Conservation (phyloP, 2,888 invertebrate species). For the Plusia festucae region DNA sequence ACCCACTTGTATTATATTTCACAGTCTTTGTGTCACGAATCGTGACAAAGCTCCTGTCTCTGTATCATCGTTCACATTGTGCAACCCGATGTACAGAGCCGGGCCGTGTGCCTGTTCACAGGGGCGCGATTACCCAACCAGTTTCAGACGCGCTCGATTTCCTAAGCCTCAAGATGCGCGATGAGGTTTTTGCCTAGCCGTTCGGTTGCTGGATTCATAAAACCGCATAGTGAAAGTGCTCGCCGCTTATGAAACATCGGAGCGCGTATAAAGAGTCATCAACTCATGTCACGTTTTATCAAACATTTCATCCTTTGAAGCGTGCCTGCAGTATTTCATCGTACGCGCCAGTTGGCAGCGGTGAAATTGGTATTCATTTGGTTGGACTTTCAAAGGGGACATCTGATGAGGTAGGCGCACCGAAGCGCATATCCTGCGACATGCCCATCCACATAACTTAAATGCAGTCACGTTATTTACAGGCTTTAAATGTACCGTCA, state of each 20-base stretch:
- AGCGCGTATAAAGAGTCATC: slow-evolving; percentile 52
- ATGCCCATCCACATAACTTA: slow-evolving; percentile 69
- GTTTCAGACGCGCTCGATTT: slow-evolving; percentile 76
- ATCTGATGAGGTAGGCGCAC: slow-evolving; percentile 77
- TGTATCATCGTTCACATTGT: slow-evolving; percentile 76
- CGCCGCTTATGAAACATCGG: slow-evolving; percentile 69
- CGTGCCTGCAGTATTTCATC: slow-evolving; percentile 66
- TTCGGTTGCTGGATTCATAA: slow-evolving; percentile 68
- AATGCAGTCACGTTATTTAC: slow-evolving; percentile 67
- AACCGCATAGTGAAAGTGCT: slow-evolving; percentile 76
- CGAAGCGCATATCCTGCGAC: slow-evolving; percentile 84
- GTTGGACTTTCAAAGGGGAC: slow-evolving; percentile 81
- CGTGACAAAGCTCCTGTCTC: slow-evolving; percentile 76
- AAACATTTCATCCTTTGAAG: slow-evolving; percentile 53
- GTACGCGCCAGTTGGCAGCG: slow-evolving; percentile 78
- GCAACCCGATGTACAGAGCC: slow-evolving; percentile 75
- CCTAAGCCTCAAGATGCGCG: slow-evolving; percentile 71
- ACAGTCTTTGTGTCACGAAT: slow-evolving; percentile 75
- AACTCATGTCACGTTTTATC: slow-evolving; percentile 56
- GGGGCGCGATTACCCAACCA: slow-evolving; percentile 75
- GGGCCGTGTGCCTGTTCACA: slow-evolving; percentile 76
- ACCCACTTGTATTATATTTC: slow-evolving; percentile 81
- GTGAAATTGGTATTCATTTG: slow-evolving; percentile 80
- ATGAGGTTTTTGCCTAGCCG: slow-evolving; percentile 70
- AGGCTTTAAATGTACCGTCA: slow-evolving; percentile 44